Base-by-base conservation (phyloP, 2,888 invertebrate genomes). In the Synergus laeviventris region DNA sequence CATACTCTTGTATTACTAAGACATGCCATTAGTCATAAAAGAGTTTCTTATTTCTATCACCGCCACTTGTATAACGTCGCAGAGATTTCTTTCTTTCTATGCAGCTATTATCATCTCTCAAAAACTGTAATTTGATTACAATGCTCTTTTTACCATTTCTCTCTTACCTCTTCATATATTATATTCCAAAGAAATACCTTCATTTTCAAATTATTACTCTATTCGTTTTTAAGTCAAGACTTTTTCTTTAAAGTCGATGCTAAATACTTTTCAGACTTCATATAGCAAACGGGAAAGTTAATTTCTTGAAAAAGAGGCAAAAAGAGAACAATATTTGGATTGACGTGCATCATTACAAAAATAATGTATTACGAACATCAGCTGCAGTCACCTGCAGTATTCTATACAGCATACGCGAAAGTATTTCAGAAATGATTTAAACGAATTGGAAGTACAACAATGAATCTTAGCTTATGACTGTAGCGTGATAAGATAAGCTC, bases 1-100 rank as follows among this genome's bases (percentile, higher is more conserved):
- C 66, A 66, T 49, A 49, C 42, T 66, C 66, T 42, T 45, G 66
- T 21, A 66, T 66, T 66, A 66, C 66, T 45, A 66, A 45, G 31
- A 42, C 66, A 9, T 66, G 24, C 16, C 45, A 66, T 66, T 66
- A 66, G 66, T 66, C 66, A 66, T n/a, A 45, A n/a, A 42, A 70
- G 70, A 45, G 49, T 70, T 49, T 49, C 49, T 24, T 45, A 49
- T 31, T 31, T 49, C 66, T 31, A 66, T 66, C 14, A 1, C 66
- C 16, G 2, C 45, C 9, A 16, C 16, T 66, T 21, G 21, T 56
- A 56, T 9, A n/a, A n/a, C 1, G 18, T 42, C 42, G n/a, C 49
- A 11, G 49, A 49, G 49, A 70, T 49, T 70, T 49, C 49, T 24
- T 70, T 45, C 49, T 64, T 70, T 49, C 49, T 31, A 24, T 31